Evolutionary conservation across 2,888 invertebrate genomes (phyloP).

Genomic region (Ichneumoninae sp.): DNA sequence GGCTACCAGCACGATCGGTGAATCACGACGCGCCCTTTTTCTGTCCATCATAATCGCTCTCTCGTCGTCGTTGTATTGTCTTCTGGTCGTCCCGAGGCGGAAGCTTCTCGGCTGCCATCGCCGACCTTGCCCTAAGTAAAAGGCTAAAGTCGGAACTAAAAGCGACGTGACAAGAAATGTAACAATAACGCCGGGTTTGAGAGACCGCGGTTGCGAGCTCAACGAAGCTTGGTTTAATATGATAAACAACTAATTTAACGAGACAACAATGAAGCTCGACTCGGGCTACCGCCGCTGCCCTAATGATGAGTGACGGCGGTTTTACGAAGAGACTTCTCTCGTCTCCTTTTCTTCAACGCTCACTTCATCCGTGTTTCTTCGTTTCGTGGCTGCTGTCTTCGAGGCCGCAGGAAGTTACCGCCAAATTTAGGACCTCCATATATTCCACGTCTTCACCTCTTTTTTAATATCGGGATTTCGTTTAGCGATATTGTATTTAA

Average conservation of each 20-base stretch:
- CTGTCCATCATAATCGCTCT: conserved; percentile 14
- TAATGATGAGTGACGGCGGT: conserved; percentile 76
- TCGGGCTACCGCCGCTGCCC: conserved; percentile 67
- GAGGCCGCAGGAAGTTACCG: background rate
- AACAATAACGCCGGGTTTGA: conserved; percentile 38
- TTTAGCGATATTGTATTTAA: background rate
- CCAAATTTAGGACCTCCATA: background rate
- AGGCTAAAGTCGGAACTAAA: background rate
- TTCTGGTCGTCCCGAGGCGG: conserved; percentile 12
- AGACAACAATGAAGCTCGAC: conserved; percentile 73
- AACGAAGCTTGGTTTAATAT: conserved; percentile 67
- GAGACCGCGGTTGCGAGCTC: conserved; percentile 25
- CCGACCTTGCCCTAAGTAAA: conserved; percentile 3
- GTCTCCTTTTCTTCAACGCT: conserved; percentile 24
- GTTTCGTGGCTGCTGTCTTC: background rate
- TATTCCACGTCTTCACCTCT: background rate
- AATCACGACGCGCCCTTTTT: background rate
- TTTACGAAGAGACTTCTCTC: conserved; percentile 72
- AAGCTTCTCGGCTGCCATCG: background rate
- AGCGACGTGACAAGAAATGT: conserved; percentile 36
- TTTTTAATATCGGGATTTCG: background rate
- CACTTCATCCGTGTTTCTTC: conserved; percentile 9
- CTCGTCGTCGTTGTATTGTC: background rate
- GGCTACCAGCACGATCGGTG: background rate
- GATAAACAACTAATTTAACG: conserved; percentile 78